Base-by-base conservation (phyloP, 2,888 invertebrate genomes). In the Xanthorhoe spadicearia region DNA sequence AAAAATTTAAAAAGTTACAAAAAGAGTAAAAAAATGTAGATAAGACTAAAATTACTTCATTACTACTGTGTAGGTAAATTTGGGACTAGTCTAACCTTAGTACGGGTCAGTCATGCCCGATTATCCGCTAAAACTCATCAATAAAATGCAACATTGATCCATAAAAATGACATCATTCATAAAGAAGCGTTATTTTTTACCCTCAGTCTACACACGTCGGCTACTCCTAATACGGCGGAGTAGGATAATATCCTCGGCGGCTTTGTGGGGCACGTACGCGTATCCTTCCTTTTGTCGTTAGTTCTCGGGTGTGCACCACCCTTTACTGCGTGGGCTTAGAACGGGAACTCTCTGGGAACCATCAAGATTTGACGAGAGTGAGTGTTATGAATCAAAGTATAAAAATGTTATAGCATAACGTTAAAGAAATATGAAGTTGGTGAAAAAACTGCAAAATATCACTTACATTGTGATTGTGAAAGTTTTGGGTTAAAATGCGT, bases 191-290 rank as follows among this genome's bases (percentile, higher is more conserved):
- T 68, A 68, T 68, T 76, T 79, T 80, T 78, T 79, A 79, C 77
- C 63, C 54, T 56, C 58, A 54, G 61, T 75, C 78, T 74, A 70
- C 75, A 78, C 80, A 80, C 83, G 83, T 82, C 79, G 71, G 71
- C 77, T 81, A 80, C 77, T 80, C 87, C 87, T 84, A 85, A 86
- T 85, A 82, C 85, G 83, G 85, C 73, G 46, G 59, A 84, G 79
- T 72, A 77, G 85, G 84, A 85, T 92, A 92, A 92, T 92, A 89
- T 87, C 85, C 77, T 80, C 77, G 74, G 74, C 74, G 74, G 82
- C 87, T 86, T 92, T 93, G 91, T 92, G 84, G 77, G 80, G 82
- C 92, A 93, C 92, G 92, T 92, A 86, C 88, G 74, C 76, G 75
- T 81, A 89, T 89, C 89, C 91, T 90, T 87, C 87, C 89, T 84